Conservation (phyloP, 1,140 invertebrate genomes). For the Drosophila eugracilis region DNA sequence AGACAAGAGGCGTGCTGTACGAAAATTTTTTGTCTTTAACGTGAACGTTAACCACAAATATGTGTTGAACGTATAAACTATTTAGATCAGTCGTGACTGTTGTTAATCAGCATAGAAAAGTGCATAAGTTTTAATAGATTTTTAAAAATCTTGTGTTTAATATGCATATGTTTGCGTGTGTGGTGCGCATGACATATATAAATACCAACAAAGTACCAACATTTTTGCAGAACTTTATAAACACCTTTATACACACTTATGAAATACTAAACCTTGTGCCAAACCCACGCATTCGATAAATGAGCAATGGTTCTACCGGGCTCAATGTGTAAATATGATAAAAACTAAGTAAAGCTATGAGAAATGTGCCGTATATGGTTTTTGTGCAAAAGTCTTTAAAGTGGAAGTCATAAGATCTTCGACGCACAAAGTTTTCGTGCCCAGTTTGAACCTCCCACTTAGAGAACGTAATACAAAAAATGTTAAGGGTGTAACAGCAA, state of each 20-base stretch:
- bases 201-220: slow-evolving; percentile 2
- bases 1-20: slow-evolving; percentile 7
- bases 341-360: not conserved
- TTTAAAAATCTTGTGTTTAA: slow-evolving; percentile 2
- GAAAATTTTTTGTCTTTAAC: slow-evolving; percentile 1
- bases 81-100: not conserved
- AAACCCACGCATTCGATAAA: not conserved
- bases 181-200: slow-evolving; percentile 7
- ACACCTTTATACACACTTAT: slow-evolving; percentile 6
- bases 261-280: not conserved
- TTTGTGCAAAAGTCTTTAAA: not conserved
- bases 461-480: not conserved
- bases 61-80: not conserved
- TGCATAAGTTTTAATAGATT: not conserved
- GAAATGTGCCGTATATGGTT: not conserved
- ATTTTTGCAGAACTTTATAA: not conserved
- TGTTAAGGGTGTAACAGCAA: not conserved
- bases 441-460: not conserved
- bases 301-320: not conserved
- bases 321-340: not conserved
- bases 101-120: not conserved
- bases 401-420: not conserved
- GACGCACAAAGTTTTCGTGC: not conserved
- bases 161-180: slow-evolving; percentile 10
- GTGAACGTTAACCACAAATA: not conserved